Base-by-base conservation (phyloP, 1,140 invertebrate genomes). In the Rhynchophorus ferrugineus region DNA sequence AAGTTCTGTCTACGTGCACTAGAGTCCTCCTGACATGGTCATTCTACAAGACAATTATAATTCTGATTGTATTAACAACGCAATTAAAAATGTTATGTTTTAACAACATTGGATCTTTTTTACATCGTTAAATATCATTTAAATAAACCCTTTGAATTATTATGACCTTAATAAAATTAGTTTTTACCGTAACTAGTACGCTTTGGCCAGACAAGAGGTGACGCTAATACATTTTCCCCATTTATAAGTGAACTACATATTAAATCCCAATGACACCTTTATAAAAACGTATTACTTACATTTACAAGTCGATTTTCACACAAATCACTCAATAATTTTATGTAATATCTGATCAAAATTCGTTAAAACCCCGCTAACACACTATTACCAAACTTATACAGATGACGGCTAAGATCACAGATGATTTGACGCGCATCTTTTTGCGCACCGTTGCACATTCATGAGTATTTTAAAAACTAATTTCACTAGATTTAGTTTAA, bases 371-470 rank as follows among this genome's bases (percentile, higher is more conserved):
- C 47, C 38, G 38, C 54, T 59, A 47, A 50, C 49, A 29, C 57
- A 45, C 57, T 64, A 61, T 65, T 62, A 65, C 60, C 63, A 65
- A 65, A 62, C 61, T 63, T 62, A 61, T 61, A 67, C 65, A 65
- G 63, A 61, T 67, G 63, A 67, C 62, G 60, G 61, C 61, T 60
- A 58, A 38, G 51, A 63, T 64, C 61, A 64, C 56, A 60, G 56
- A 54, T 54, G 38, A 41, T 33, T 43, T 42, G 24, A 11, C 22
- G 59, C 63, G 63, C 61, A 60, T 43, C 44, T 42, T 45, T 57
- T 38, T 54, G 57, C 55, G 58, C 58, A 49, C 19, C 21, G 45
- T 47, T 47, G 45, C 45, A 36, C 11, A 37, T 38, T 36, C 43
- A 44, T 44, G 16, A 44, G 34, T 9, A 44, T 6, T 13, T 34